These are phyloP conservation scores for Planococcus citri DNA, from an alignment of 1,140 invertebrate species.

Conservation along the genomic window DNA sequence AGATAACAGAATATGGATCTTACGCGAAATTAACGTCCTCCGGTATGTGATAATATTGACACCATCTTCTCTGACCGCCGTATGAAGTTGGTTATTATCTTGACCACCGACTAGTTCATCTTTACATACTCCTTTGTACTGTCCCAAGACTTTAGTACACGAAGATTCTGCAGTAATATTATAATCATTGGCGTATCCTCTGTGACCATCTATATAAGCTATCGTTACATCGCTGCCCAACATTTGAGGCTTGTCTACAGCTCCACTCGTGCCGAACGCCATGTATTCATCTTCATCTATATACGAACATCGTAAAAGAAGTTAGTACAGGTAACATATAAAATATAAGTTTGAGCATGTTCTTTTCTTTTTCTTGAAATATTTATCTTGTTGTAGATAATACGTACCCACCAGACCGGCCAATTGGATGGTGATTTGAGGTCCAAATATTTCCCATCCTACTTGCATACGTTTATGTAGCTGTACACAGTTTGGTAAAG, in stretches of 20 bases:
- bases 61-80: slow-evolving; percentile 52
- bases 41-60: slow-evolving; percentile 68
- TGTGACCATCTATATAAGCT: slow-evolving; percentile 54
- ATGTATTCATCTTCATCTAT: slow-evolving; percentile 63
- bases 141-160: slow-evolving; percentile 72
- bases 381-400: no score
- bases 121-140: slow-evolving; percentile 72
- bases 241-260: slow-evolving; percentile 57
- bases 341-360: not conserved
- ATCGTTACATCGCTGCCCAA: slow-evolving; percentile 71
- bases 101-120: slow-evolving; percentile 57
- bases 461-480: slow-evolving; percentile 70
- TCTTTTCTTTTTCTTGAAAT: not conserved
- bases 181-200: slow-evolving; percentile 65
- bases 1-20: slow-evolving; percentile 31
- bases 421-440: slow-evolving; percentile 74
- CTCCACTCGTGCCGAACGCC: slow-evolving; percentile 75
- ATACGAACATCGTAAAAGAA: no score
- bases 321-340: no score
- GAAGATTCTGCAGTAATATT: slow-evolving; percentile 72
- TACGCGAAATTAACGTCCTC: slow-evolving; percentile 55
- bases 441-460: slow-evolving; percentile 79
- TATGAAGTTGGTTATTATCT: slow-evolving; percentile 64
- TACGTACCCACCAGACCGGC: slow-evolving; percentile 45
- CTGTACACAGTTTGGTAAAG: slow-evolving; percentile 71